Evolutionary conservation across 2,797 vertebrate species (phyloP), one percentile per base, ranked within the genome.

Genomic region (Ctenopoma multispine): DNA sequence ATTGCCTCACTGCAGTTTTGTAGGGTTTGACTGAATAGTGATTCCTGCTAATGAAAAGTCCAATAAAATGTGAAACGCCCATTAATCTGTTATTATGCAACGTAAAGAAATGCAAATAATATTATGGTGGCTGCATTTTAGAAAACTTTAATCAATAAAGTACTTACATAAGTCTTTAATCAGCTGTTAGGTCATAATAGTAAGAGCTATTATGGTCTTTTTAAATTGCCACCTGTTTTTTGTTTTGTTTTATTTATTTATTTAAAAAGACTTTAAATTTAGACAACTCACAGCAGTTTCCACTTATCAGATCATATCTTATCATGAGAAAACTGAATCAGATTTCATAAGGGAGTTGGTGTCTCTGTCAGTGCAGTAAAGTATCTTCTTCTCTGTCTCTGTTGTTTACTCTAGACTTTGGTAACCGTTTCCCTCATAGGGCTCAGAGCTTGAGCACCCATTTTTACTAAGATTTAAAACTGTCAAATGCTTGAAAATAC

Each of bases 401-500:
- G 47, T 73, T 69, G 56, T 80, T 82, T 77, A 71, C 78, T 78
- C 75, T 83, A 54, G 61, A 67, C 57, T 83, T 74, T 40, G 70
- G 61, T 72, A 83, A 85, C 72, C 40, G 48, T 72, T 82, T 73
- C 64, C 23, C 38, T 69, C 51, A 18, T 34, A 36, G 53, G 46
- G 55, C 55, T 65, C 56, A 72, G 54, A 84, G 69, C 71, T 71
- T 15, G n/a, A 72, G 44, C 81, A 73, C 79, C 47, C 73, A 53
- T 79, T 79, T 84, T 63, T 80, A 86, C 77, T 80, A 76, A 80
- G 69, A 70, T 75, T 79, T 73, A 75, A 84, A 88, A 83, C 61
- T 83, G 80, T 88, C 82, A 87, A 51, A 79, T 85, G 87, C 75
- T 87, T 88, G 65, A 64, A 86, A 72, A 74, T n/a, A 75, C 59